Evolutionary conservation across 1,140 invertebrate species (phyloP).

Genomic region (Bacillus rossius): DNA sequence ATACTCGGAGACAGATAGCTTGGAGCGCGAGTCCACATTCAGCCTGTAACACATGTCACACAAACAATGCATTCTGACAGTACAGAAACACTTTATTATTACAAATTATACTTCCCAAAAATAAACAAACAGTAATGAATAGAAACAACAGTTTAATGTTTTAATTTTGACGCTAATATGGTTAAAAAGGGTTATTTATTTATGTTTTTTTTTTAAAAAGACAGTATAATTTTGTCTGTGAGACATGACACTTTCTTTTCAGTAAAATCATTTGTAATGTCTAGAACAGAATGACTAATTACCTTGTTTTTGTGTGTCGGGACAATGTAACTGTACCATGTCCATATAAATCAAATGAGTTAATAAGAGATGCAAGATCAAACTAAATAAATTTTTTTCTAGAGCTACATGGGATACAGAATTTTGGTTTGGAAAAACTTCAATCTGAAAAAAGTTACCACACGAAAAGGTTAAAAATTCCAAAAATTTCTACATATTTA

Average conservation of each 20-base stretch:
- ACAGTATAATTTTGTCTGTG: too few species aligned
- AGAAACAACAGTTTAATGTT: neutral
- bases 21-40: conserved; percentile 48
- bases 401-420: too few species aligned
- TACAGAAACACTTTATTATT: too few species aligned
- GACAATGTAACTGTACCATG: neutral
- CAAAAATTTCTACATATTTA: too few species aligned
- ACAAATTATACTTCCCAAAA: conserved; percentile 13
- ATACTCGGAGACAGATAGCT: conserved; percentile 61
- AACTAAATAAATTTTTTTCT: too few species aligned
- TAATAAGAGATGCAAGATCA: neutral
- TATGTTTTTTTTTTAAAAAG: too few species aligned
- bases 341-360: neutral
- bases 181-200: too few species aligned
- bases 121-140: neutral
- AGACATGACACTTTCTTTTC: too few species aligned
- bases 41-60: conserved; percentile 34
- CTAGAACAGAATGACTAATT: neutral
- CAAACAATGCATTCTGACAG: neutral
- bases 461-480: too few species aligned
- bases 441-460: too few species aligned
- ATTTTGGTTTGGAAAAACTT: too few species aligned
- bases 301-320: neutral
- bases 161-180: neutral
- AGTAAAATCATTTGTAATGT: neutral